Base-by-base conservation (phyloP, 2,888 invertebrate genomes). In the Cephus pulcher region DNA sequence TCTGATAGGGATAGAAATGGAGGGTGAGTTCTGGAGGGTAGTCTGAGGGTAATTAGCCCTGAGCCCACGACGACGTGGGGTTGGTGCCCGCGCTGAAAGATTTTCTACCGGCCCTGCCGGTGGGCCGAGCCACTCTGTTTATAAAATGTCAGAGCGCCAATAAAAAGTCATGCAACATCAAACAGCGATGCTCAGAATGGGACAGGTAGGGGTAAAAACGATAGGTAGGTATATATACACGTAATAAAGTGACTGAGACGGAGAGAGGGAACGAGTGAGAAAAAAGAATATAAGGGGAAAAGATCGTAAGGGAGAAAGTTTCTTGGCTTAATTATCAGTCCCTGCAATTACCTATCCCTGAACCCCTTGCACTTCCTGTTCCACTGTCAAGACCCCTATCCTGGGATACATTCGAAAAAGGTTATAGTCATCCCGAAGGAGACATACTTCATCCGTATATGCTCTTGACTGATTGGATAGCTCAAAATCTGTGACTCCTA, bases 141-240 rank as follows among this genome's bases (percentile, higher is more conserved):
- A 89, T 89, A 90, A 93, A 93, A 93, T 93, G 93, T 93, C 93
- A 93, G 90, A 86, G 88, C 89, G 89, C 92, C 92, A 91, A 93
- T 93, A 93, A 93, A 93, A 93, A 93, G 91, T 89, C 92, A 92
- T 89, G 92, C 92, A 89, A 92, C 92, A 91, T 91, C 91, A 91
- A 92, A 87, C 90, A 87, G 81, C 85, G 23, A 56, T 15, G 56
- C 9, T 56, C 56, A 9, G 56, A 56, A 56, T 56, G 56, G 9
- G 9, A 23, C 56, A 56, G 56, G 56, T 56, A 56, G 56, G 56
- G 23, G 23, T 56, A 23, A 56, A 56, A 23, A 56, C 23, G 56
- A 56, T 56, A 56, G 56, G 9, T 56, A 23, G 9, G 0, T 56
- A 56, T 56, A 15, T 56, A 56, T 23, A 56, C 56, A 23, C 23